Base-by-base conservation (phyloP, 2,888 invertebrate species). In the Drosophila lacicola region DNA sequence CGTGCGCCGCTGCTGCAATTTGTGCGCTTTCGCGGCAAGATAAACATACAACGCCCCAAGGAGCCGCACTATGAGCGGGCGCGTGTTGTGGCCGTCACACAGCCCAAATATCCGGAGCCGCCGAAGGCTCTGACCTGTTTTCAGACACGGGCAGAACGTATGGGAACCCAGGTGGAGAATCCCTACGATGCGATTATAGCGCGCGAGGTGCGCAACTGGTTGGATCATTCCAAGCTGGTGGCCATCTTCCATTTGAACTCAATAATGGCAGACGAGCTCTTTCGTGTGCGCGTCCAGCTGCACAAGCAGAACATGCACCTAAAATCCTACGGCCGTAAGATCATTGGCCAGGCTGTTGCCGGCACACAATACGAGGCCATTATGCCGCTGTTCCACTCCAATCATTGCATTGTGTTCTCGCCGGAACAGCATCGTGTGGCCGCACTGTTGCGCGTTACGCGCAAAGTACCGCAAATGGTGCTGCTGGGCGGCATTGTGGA, bases 401-500 rank as follows among this genome's bases (percentile, higher is more conserved):
- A 94, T 34, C 95, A 94, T 89, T 93, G 94, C 74, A 93, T 95
- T 2, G 94, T 97, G 46, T 97, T 97, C 92, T 95, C 96, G 45
- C 94, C 95, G 57, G 95, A 96, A 50, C 93, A 94, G 45, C 94
- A 94, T 36, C 94, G 95, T 85, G 93, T 95, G 39, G 91, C 91
- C 10, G 93, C 94, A 77, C 90, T 97, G 84, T 90, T 96, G 39
- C 95, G 95, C 90, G 93, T 95, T 44, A 90, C 95, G 5, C 96
- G 95, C 67, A 96, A 95, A 89, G 93, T 95, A 71, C 96, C 96
- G 1, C 95, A 96, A 89, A 92, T 96, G 83, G 91, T 95, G 75
- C 92, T 97, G 19, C 91, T 97, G 91, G 96, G 96, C 94, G 97
- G 95, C n/a, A 95, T 97, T 68, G 93, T 96, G 54, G 95, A 97